Base-by-base conservation (phyloP, 1,140 invertebrate species). In the Acyrthosiphon pisum region DNA sequence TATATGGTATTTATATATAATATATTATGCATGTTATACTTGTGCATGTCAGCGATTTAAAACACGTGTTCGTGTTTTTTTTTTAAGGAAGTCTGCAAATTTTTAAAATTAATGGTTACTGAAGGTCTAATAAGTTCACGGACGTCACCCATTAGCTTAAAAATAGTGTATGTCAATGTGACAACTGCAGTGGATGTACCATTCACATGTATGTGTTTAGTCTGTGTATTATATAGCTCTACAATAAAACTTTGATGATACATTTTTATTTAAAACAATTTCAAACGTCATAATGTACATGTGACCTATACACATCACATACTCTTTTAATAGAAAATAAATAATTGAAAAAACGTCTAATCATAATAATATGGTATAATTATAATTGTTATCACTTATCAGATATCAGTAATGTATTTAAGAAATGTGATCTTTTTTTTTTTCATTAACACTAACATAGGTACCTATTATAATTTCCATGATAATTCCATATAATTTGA, bases 71-170 rank as follows among this genome's bases (percentile, higher is more conserved):
- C 14, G 41, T 87, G 41, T 46, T 44, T 87, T 48, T 48, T 44
- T 87, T 87, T 48, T 48, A 48, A n/a, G 44, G 44, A 87, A 87
- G 44, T 87, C 86, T 87, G 86, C 14, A 48, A n/a, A 87, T n/a
- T 87, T 87, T 18, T 26, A 87, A 87, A 87, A 87, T 87, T 87
- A 48, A 48, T 48, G 26, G 86, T 87, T 87, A 30, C 46, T 35
- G 86, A 87, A 87, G 26, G 86, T 87, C 44, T 87, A n/a, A 48
- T n/a, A 87, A 87, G 86, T 87, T 87, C 86, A 87, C 30, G 86
- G 86, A 48, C 86, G 44, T 87, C 20, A 46, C 30, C 26, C 26
- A 87, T 87, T 87, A 48, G 46, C 41, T 87, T n/a, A 48, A 87
- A 86, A 87, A 87, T n/a, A 46, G 41, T 87, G 48, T 86, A 86